Evolutionary conservation across 1,140 invertebrate species (phyloP).

Genomic region (Acyrthosiphon pisum): DNA sequence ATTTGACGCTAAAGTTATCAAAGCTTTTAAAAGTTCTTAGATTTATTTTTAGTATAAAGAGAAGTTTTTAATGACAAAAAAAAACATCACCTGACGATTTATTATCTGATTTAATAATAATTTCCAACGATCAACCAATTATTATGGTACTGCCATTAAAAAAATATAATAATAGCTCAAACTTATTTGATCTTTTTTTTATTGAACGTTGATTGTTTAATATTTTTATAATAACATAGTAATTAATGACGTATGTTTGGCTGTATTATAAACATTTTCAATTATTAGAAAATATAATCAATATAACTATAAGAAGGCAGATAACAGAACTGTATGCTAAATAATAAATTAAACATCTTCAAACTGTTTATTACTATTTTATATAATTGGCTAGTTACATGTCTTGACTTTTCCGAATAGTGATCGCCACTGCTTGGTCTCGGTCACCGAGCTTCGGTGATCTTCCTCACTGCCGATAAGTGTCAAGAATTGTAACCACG

Average conservation of each 20-base stretch:
- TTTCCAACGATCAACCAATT: neutral
- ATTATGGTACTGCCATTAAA: neutral
- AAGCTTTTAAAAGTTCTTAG: neutral
- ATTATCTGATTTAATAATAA: neutral
- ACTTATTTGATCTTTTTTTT: neutral
- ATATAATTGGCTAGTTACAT: neutral
- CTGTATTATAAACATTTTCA: neutral
- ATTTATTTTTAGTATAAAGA: neutral
- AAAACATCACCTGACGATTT: no score
- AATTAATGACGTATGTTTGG: neutral
- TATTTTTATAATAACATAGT: neutral
- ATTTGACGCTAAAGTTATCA: no score
- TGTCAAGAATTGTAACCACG: neutral
- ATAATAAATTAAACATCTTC: neutral
- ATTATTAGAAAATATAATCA: neutral
- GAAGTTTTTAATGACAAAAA: neutral
- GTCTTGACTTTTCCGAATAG: neutral
- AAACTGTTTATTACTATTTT: neutral
- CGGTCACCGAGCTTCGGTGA: no score
- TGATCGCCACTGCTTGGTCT: no score
- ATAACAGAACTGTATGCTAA: neutral
- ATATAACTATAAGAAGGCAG: neutral
- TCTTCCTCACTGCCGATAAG: neutral
- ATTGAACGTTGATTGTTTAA: neutral
- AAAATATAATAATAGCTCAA: neutral